phyloP scores from a whole-genome alignment of 2,113 vertebrate genomes.

The Cinclus mexicanus region DNA sequence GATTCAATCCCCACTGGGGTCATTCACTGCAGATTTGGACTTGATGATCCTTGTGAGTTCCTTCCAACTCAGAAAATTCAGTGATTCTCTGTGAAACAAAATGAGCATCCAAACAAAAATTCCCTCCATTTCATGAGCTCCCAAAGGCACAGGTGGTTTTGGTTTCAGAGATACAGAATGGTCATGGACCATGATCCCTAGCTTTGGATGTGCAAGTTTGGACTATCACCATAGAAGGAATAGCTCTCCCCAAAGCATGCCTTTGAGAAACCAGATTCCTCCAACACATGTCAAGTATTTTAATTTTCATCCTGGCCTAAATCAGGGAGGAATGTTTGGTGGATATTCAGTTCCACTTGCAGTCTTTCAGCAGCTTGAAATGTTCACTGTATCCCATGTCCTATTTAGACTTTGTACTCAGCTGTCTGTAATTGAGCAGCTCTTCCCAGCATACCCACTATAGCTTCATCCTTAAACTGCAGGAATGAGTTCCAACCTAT shows the following conservation, averaged over 20 bases:
- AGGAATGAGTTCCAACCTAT: constrained; percentile 48
- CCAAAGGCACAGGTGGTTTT: neutral
- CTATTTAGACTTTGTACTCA: neutral
- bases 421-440: neutral
- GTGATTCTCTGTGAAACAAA: neutral
- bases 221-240: neutral
- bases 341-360: neutral
- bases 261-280: neutral
- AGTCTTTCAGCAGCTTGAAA: neutral
- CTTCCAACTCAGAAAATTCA: neutral
- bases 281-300: neutral
- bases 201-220: neutral
- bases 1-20: neutral
- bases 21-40: neutral
- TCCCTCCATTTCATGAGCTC: neutral
- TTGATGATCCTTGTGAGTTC: neutral
- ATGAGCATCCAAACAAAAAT: neutral
- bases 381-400: neutral
- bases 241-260: neutral
- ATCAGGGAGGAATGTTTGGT: neutral
- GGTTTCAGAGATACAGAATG: neutral
- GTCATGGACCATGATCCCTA: too few species aligned
- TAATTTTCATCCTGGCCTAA: neutral
- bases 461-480: constrained; percentile 31
- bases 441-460: constrained; percentile 24